Percentiles rank a stretch among this genome's conserved stretches.
Conservation (phyloP, 2,797 vertebrate genomes). For the Ceyx erithaca region DNA sequence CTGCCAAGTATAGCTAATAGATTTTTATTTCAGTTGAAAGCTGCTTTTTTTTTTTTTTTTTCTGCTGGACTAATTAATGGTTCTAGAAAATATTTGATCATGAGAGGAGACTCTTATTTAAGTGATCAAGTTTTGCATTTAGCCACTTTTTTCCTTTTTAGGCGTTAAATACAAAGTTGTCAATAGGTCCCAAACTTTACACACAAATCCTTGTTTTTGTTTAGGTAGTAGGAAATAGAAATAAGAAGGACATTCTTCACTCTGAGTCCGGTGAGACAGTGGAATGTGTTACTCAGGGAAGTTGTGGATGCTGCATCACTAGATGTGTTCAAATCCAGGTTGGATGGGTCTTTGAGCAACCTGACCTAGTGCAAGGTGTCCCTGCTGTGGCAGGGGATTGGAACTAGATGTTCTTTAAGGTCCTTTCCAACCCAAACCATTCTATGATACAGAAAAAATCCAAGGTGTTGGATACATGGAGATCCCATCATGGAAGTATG, state of each 20-base stretch:
- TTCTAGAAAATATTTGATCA: neutral
- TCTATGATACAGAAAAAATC: neutral
- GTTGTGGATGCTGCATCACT: too few relatives aligned
- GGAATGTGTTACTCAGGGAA: too few relatives aligned
- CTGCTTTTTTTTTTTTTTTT: neutral
- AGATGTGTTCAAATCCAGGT: too few relatives aligned
- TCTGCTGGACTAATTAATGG: neutral
- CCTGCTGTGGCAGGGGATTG: too few relatives aligned
- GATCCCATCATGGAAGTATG: neutral
- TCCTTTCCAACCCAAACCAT: too few relatives aligned
- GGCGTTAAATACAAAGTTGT: too few relatives aligned
- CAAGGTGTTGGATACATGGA: neutral
- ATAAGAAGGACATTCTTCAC: too few relatives aligned
- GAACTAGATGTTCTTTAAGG: too few relatives aligned
- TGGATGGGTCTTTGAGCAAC: too few relatives aligned
- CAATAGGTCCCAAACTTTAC: neutral
- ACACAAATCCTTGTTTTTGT: neutral
- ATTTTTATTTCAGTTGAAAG: neutral
- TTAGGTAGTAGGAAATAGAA: neutral
- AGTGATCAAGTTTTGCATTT: neutral
- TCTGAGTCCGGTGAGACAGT: too few relatives aligned
- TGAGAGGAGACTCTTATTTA: neutral
- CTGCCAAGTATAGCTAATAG: neutral
- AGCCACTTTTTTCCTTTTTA: neutral
- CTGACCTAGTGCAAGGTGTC: too few relatives aligned